Conservation (phyloP, 2,113 vertebrate genomes). For the Thalassoma bifasciatum region DNA sequence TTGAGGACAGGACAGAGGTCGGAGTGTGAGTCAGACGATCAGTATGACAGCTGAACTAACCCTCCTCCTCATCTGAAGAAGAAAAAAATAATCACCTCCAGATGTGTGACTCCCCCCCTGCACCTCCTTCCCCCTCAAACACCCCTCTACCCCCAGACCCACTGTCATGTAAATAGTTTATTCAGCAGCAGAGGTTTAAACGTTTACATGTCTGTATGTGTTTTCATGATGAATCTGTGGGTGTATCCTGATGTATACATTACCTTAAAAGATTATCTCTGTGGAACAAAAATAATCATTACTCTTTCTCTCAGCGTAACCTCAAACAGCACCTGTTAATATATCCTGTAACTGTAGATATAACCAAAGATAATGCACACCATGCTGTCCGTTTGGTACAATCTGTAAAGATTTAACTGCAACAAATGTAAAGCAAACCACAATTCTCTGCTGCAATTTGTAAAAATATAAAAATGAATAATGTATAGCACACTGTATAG, state of each 20-base stretch:
- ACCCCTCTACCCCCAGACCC: no score
- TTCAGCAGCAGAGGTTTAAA: neutral
- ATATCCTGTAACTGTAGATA: no score
- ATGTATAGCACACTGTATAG: no score
- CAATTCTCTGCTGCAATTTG: no score
- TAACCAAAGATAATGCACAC: no score
- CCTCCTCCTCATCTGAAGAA: neutral
- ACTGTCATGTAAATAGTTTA: conserved; percentile 13
- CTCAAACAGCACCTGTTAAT: no score
- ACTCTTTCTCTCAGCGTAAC: no score
- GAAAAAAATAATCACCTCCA: conserved; percentile 8
- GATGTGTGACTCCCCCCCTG: neutral
- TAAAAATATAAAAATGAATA: no score
- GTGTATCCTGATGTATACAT: neutral
- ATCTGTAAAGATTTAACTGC: no score
- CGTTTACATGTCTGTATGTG: neutral
- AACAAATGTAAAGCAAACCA: no score
- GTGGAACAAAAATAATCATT: no score
- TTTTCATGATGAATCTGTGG: neutral
- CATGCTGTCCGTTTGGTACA: no score
- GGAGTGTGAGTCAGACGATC: conserved; percentile 1
- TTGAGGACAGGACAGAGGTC: neutral
- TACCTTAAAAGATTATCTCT: neutral
- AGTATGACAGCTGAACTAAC: neutral
- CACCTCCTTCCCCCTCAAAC: neutral